These are phyloP conservation scores for Odontothrips loti DNA, from an alignment of 2,888 invertebrate species.

Conservation along the genomic window DNA sequence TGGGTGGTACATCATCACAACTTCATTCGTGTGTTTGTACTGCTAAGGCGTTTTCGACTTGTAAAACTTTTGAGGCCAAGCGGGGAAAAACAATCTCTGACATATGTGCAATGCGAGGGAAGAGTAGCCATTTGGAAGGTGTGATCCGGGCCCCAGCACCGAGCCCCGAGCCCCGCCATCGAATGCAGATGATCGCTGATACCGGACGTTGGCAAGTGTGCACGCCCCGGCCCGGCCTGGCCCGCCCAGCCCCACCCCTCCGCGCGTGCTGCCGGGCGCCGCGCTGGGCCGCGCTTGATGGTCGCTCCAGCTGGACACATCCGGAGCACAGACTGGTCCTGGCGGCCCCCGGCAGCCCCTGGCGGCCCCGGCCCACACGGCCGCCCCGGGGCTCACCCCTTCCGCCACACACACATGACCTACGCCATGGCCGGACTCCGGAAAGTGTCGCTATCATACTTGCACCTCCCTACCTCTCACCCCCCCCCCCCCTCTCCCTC, in stretches of 20 bases:
- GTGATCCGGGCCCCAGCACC: not conserved
- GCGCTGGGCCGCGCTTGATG: not conserved
- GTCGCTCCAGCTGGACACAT: conserved; percentile 4
- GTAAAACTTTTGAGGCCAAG: no score
- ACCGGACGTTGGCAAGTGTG: not conserved
- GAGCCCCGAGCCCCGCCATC: not conserved
- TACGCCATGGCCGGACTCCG: not conserved
- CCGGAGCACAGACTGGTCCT: not conserved
- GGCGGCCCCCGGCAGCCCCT: not conserved
- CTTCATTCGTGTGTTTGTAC: no score
- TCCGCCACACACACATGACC: no score
- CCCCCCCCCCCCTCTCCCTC: not conserved
- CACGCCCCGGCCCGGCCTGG: no score
- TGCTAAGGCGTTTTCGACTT: no score
- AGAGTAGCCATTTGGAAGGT: no score
- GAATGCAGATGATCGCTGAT: not conserved
- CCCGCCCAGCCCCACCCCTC: no score
- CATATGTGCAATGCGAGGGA: no score
- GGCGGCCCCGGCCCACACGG: not conserved
- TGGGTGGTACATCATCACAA: no score
- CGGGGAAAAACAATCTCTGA: no score
- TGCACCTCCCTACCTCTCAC: not conserved
- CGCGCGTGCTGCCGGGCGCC: no score
- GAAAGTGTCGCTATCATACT: not conserved
- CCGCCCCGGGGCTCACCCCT: not conserved